phyloP scores from a whole-genome alignment of 2,113 vertebrate genomes.

The Holacanthus passer region DNA sequence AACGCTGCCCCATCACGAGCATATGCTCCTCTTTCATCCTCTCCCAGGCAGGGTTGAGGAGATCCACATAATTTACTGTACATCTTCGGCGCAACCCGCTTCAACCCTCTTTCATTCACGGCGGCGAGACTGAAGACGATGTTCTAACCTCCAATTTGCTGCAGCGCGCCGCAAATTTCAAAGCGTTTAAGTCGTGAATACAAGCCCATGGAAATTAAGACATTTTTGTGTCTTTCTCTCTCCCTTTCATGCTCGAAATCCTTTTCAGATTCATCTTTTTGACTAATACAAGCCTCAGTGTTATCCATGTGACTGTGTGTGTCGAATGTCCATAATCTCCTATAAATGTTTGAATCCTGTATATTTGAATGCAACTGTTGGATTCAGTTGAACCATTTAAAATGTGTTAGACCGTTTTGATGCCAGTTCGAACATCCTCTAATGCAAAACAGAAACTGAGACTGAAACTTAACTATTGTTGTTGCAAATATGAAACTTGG shows the following conservation, averaged over 20 bases:
- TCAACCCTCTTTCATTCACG: slow-evolving; percentile 8
- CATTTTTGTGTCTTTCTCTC: not conserved
- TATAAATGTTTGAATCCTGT: not conserved
- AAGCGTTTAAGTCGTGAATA: slow-evolving; percentile 2
- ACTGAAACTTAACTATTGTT: not conserved
- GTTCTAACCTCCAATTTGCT: slow-evolving; percentile 13
- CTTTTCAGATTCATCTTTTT: slow-evolving; percentile 26
- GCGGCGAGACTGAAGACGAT: not conserved
- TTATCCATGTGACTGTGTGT: not conserved
- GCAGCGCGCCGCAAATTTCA: slow-evolving; percentile 3
- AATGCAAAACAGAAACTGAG: not conserved
- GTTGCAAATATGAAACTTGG: not conserved
- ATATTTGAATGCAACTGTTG: not conserved
- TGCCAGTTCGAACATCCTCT: too few species aligned
- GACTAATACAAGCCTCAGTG: not conserved
- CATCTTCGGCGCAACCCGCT: not conserved
- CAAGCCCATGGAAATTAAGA: not conserved
- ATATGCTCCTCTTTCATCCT: slow-evolving; percentile 65
- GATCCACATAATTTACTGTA: slow-evolving; percentile 24
- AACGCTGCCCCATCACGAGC: slow-evolving; percentile 52
- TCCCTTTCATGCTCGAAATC: slow-evolving; percentile 19
- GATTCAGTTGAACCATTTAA: not conserved
- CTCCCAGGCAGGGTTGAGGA: slow-evolving; percentile 27
- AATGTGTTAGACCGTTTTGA: not conserved
- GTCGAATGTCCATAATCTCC: not conserved